Percentiles rank a stretch among this genome's conserved stretches.
Conservation (phyloP, 2,113 vertebrate species). For the Abramis brama region DNA sequence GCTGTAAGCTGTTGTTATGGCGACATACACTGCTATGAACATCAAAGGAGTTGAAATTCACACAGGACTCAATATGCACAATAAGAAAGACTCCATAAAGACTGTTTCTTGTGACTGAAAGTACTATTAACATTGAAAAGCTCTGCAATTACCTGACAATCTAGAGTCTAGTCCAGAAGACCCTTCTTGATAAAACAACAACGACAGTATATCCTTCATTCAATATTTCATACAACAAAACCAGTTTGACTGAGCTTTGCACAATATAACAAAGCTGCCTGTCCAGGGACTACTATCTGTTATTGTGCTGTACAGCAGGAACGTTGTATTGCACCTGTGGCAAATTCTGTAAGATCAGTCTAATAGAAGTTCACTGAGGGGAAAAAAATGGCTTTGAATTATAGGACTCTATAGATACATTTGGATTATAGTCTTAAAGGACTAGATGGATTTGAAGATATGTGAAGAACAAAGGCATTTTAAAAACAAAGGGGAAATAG, state of each 20-base stretch:
- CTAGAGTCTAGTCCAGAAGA: background rate
- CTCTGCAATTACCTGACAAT: background rate
- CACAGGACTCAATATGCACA: too few species aligned
- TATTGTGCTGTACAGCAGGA: background rate
- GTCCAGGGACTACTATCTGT: background rate
- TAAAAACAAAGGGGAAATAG: background rate
- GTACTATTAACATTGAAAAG: background rate
- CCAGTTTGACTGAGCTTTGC: background rate
- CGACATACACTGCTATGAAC: background rate
- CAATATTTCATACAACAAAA: background rate
- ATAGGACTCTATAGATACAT: background rate
- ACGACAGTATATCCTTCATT: background rate
- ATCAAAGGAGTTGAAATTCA: conserved; percentile 14
- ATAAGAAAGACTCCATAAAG: background rate
- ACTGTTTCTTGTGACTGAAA: background rate
- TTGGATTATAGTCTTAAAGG: background rate
- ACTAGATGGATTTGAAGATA: background rate
- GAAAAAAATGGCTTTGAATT: background rate
- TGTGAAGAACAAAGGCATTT: background rate
- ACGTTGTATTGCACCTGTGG: background rate
- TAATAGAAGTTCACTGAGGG: background rate
- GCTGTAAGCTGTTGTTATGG: conserved; percentile 13
- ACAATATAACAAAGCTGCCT: background rate
- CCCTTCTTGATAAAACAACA: background rate
- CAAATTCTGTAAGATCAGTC: background rate